These are phyloP conservation scores for Ondatra zibethicus DNA, from an alignment of 2,113 vertebrate species.

Conservation along the genomic window DNA sequence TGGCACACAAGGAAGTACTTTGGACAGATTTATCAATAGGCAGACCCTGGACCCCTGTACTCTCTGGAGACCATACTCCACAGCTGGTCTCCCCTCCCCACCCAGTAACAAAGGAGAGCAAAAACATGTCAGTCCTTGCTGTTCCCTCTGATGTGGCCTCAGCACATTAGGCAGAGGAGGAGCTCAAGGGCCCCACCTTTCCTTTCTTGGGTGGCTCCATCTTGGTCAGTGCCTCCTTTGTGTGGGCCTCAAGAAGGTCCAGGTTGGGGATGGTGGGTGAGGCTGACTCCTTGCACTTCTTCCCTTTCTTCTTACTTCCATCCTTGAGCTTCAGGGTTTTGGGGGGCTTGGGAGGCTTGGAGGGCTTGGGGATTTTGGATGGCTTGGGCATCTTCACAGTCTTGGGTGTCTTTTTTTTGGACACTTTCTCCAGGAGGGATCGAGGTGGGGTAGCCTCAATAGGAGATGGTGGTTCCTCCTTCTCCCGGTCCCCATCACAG, in stretches of 20 bases:
- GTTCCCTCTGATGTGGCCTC: no score
- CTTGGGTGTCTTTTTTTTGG: slow-evolving; percentile 90
- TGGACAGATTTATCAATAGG: no score
- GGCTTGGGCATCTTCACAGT: slow-evolving; percentile 90
- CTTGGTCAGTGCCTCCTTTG: slow-evolving; percentile 96
- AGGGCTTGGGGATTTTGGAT: slow-evolving; percentile 91
- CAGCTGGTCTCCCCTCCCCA: no score
- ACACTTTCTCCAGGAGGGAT: slow-evolving; percentile 85
- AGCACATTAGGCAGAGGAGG: fast-evolving
- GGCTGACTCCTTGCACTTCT: slow-evolving; percentile 91
- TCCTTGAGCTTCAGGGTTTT: slow-evolving; percentile 94
- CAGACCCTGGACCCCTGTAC: not conserved
- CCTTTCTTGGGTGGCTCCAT: slow-evolving; percentile 97
- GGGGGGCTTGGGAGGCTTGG: slow-evolving; percentile 91
- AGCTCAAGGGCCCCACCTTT: slow-evolving; percentile 86
- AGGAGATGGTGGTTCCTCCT: slow-evolving; percentile 90
- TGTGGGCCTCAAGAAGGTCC: slow-evolving; percentile 95
- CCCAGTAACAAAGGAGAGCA: not conserved
- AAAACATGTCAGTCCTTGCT: not conserved
- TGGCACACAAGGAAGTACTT: not conserved
- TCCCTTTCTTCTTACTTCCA: slow-evolving; percentile 95
- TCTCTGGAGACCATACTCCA: not conserved
- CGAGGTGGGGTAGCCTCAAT: slow-evolving; percentile 76
- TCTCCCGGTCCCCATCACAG: slow-evolving; percentile 88
- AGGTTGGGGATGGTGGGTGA: slow-evolving; percentile 93